Percentiles rank a stretch among this genome's conserved stretches.
phyloP scores from a whole-genome alignment of 2,113 vertebrate species.

The Tapirus terrestris region DNA sequence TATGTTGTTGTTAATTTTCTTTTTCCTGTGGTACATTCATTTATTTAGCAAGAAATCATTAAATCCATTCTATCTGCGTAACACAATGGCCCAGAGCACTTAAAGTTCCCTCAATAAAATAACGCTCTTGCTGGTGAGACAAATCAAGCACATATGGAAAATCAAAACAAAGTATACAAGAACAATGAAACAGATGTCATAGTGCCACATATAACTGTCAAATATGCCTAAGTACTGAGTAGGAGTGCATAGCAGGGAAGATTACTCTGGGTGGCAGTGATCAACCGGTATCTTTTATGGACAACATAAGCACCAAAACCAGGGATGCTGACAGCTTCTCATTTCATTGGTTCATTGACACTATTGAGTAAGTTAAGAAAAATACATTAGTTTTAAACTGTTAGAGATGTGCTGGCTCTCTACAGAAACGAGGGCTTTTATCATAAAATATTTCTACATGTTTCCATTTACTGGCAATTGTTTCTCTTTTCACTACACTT shows the following conservation, averaged over 20 bases:
- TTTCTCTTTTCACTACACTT: background rate
- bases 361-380: background rate
- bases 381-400: background rate
- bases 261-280: background rate
- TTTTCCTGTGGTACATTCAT: background rate
- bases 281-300: background rate
- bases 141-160: slow-evolving; percentile 36
- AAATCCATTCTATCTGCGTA: background rate
- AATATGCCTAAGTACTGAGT: background rate
- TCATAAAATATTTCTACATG: background rate
- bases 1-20: background rate
- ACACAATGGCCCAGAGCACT: background rate
- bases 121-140: background rate
- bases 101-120: background rate
- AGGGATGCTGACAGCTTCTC: background rate
- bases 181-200: background rate
- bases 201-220: background rate
- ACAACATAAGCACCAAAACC: background rate
- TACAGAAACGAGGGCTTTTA: background rate
- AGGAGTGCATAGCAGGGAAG: background rate
- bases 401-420: background rate
- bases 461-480: background rate
- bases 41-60: background rate
- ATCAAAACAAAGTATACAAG: background rate
- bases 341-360: background rate